Evolutionary conservation across 1,140 invertebrate genomes (phyloP).

Genomic region (Lucilia sericata): DNA sequence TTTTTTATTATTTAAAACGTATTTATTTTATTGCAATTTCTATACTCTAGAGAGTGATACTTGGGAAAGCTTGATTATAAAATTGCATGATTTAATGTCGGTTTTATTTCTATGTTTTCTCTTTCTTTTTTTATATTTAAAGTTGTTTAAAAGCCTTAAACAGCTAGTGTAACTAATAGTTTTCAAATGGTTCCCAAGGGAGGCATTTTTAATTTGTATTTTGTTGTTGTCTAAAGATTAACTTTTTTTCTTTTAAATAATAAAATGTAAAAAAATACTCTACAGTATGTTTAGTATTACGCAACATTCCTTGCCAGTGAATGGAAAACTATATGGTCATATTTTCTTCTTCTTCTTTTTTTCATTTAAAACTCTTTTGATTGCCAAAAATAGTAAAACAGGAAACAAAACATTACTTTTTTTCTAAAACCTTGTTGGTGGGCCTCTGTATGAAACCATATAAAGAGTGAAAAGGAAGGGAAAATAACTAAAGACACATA

Average conservation of each 20-base stretch:
- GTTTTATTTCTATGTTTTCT: not conserved
- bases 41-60: conserved; percentile 26
- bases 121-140: not conserved
- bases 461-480: too few relatives aligned
- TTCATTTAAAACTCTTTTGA: not conserved
- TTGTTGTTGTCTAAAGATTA: not conserved
- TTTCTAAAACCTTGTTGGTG: conserved; percentile 22
- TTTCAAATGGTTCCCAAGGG: conserved; percentile 39
- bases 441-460: not conserved
- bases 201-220: not conserved
- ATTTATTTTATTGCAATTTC: not conserved
- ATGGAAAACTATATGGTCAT: too few relatives aligned
- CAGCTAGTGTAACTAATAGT: conserved; percentile 35
- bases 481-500: too few relatives aligned
- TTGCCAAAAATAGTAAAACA: conserved; percentile 15
- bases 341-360: not conserved
- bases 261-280: too few relatives aligned
- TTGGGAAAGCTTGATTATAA: not conserved
- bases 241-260: not conserved
- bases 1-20: too few relatives aligned
- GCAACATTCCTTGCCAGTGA: too few relatives aligned
- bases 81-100: conserved; percentile 13
- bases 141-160: not conserved
- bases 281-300: too few relatives aligned
- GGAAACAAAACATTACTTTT: not conserved